A percentile compares a stretch with the other conserved stretches of the same genome.
Evolutionary conservation across 2,888 invertebrate genomes (phyloP).

Genomic region (Eudasyphora cyanicolor): DNA sequence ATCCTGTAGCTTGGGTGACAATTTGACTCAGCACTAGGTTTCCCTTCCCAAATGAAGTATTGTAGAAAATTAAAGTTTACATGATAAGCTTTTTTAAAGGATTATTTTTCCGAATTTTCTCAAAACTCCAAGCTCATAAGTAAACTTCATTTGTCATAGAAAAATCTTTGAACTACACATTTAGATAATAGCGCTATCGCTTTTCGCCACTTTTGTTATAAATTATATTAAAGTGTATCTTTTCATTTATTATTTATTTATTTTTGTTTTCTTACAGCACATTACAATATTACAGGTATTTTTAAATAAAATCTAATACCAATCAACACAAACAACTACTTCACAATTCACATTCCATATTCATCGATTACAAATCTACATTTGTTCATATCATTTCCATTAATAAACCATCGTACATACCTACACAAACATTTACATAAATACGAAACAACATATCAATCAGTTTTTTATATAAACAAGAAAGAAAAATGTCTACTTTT

Average conservation of each 20-base stretch:
- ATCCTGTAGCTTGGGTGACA: no score
- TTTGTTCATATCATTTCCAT: background rate
- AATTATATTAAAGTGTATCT: slow-evolving; percentile 7
- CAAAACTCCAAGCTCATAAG: no score
- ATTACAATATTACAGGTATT: slow-evolving; percentile 65
- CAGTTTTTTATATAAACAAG: slow-evolving; percentile 49
- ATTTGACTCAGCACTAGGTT: no score
- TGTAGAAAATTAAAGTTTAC: no score
- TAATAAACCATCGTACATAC: background rate
- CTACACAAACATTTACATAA: slow-evolving; percentile 11
- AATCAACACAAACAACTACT: slow-evolving; percentile 26
- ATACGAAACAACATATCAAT: slow-evolving; percentile 62
- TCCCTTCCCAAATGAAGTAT: no score
- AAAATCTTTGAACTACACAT: background rate
- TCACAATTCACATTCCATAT: slow-evolving; percentile 42
- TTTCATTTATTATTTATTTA: slow-evolving; percentile 26
- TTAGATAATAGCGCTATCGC: background rate
- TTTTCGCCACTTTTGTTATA: slow-evolving; percentile 1
- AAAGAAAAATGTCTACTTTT: background rate
- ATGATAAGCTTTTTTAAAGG: no score
- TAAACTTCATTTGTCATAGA: no score
- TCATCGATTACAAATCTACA: background rate
- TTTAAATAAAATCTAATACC: slow-evolving; percentile 36
- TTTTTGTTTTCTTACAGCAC: slow-evolving; percentile 64
- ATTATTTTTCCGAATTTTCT: no score